Evolutionary conservation across 2,797 vertebrate genomes (phyloP).

Genomic region (Muscicapa comitata): DNA sequence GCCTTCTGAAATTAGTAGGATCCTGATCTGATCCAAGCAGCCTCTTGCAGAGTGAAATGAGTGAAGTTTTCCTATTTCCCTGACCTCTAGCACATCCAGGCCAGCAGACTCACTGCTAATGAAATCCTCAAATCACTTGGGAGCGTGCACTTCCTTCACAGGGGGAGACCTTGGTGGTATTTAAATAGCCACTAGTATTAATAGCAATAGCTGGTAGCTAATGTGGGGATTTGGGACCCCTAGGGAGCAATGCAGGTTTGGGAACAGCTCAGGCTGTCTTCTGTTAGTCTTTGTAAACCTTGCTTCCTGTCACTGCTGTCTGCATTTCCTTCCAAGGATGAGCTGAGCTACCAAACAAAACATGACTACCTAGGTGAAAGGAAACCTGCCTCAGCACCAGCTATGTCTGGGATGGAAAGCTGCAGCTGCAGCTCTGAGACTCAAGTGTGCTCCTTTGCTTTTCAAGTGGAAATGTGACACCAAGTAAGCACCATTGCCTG

Average conservation of each 20-base stretch:
- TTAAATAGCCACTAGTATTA: conserved; percentile 25
- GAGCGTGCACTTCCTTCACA: not conserved
- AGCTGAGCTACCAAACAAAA: not conserved
- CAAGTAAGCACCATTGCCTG: not conserved
- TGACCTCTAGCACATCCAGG: not conserved
- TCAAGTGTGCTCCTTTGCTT: not conserved
- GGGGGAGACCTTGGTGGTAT: not conserved
- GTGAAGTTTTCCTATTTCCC: not conserved
- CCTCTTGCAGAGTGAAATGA: not conserved
- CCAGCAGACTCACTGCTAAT: not conserved
- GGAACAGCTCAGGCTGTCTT: not conserved
- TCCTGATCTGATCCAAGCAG: not conserved
- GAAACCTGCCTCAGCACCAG: not conserved
- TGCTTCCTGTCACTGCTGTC: not conserved
- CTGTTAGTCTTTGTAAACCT: not conserved
- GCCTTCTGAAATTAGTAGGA: not conserved
- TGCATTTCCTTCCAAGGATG: not conserved
- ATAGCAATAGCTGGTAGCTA: not conserved
- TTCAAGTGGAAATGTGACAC: not conserved
- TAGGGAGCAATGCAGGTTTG: not conserved
- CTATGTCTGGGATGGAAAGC: not conserved
- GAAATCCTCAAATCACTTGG: not conserved
- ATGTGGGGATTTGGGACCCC: not conserved
- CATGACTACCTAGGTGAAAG: not conserved
- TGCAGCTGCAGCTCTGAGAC: not conserved